Evolutionary conservation across 1,140 invertebrate species (phyloP).

Genomic region (Drosophila obscura): DNA sequence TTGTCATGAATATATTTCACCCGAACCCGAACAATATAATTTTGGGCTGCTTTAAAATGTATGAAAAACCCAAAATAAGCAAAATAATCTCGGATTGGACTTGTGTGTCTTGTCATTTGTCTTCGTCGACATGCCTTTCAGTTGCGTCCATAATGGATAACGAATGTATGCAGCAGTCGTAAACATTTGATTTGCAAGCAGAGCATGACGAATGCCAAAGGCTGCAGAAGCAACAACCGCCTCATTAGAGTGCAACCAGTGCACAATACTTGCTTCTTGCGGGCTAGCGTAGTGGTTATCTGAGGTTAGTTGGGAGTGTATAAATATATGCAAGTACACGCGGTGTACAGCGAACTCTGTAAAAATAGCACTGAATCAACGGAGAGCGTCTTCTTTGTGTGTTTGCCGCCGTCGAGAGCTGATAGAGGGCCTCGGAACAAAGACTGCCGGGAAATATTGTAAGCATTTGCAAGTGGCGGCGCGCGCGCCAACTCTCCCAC

Average conservation of each 20-base stretch:
- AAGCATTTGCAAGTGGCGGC: conserved; percentile 23
- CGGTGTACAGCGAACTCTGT: background rate
- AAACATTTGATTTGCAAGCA: conserved; percentile 7
- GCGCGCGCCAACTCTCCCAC: conserved; percentile 30
- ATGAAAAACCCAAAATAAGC: too few relatives aligned
- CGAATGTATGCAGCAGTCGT: background rate
- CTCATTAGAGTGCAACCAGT: background rate
- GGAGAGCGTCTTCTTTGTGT: background rate
- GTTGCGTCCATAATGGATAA: conserved; percentile 16
- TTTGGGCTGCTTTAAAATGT: too few relatives aligned
- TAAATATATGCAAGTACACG: background rate
- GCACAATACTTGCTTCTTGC: background rate
- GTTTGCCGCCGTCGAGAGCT: conserved; percentile 8
- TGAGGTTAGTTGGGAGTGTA: background rate
- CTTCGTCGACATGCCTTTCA: background rate
- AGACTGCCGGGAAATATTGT: conserved; percentile 23
- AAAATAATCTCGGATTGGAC: too few relatives aligned
- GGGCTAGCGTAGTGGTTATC: background rate
- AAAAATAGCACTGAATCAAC: conserved; percentile 3
- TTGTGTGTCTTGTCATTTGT: conserved; percentile 5
- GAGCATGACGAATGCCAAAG: conserved; percentile 18
- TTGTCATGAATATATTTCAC: too few relatives aligned
- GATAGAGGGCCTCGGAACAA: background rate
- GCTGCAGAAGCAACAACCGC: conserved; percentile 1
- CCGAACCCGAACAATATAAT: too few relatives aligned